A percentile compares a stretch with the other conserved stretches of the same genome.
Evolutionary conservation across 1,140 invertebrate genomes (phyloP).

Genomic region (Archegozetes longisetosus): DNA sequence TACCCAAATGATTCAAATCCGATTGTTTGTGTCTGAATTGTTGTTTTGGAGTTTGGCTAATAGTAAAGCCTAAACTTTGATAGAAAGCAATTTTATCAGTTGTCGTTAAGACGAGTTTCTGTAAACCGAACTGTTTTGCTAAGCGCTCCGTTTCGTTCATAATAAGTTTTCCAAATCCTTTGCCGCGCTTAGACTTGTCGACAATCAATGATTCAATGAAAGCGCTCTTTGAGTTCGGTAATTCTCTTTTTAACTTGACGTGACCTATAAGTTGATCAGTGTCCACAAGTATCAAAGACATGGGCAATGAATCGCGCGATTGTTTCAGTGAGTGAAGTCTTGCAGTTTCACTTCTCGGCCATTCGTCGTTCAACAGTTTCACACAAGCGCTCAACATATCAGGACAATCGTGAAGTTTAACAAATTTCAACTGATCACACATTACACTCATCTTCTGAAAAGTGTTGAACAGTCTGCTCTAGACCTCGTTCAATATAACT

Average conservation of each 20-base stretch:
- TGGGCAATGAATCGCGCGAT: neutral
- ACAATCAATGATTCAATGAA: neutral
- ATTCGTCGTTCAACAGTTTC: neutral
- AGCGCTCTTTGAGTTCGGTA: neutral
- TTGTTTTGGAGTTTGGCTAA: too few species aligned
- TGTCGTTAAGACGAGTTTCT: neutral
- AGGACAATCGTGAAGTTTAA: neutral
- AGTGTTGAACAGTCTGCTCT: too few species aligned
- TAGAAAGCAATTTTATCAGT: neutral
- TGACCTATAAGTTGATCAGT: neutral
- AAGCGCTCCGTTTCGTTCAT: neutral
- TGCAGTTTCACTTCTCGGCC: neutral
- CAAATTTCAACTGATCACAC: too few species aligned
- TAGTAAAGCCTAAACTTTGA: neutral
- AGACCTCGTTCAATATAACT: too few species aligned
- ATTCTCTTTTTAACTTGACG: neutral
- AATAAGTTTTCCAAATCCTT: neutral
- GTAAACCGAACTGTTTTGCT: neutral
- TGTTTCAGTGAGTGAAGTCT: neutral
- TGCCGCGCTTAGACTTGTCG: neutral
- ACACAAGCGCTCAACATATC: neutral
- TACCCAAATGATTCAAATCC: too few species aligned
- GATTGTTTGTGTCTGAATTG: too few species aligned
- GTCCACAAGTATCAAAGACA: neutral
- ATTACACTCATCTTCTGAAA: too few species aligned